phyloP scores from a whole-genome alignment of 2,888 invertebrate species.

The Vesta saturnalis region DNA sequence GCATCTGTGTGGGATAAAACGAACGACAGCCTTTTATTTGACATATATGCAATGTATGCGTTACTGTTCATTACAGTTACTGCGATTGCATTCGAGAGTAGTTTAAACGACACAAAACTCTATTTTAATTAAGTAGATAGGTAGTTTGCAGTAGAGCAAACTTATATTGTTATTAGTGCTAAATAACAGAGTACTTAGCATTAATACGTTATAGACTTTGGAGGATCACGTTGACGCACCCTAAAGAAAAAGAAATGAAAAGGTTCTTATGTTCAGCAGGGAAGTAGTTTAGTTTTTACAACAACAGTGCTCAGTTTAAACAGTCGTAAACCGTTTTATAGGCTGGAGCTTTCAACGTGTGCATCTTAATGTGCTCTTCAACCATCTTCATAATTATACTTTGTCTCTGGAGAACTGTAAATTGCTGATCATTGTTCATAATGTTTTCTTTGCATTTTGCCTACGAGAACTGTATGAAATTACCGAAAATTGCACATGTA shows the following conservation, averaged over 20 bases:
- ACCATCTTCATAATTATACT: conserved; percentile 59
- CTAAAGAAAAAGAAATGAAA: conserved; percentile 34
- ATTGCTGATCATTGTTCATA: conserved; percentile 53
- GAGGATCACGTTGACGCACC: conserved; percentile 26
- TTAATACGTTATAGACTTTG: conserved; percentile 28
- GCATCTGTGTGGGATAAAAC: conserved; percentile 18
- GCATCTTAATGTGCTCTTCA: conserved; percentile 57
- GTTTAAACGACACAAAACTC: conserved; percentile 11
- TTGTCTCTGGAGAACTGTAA: conserved; percentile 56
- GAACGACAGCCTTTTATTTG: conserved; percentile 16
- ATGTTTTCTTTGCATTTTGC: conserved; percentile 26
- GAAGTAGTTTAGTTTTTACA: conserved; percentile 39
- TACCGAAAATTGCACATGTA: background rate
- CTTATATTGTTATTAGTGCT: conserved; percentile 10
- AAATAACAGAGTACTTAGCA: conserved; percentile 22
- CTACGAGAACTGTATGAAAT: background rate
- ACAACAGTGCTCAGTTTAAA: conserved; percentile 53
- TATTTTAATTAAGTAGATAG: conserved; percentile 21
- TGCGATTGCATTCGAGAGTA: conserved; percentile 20
- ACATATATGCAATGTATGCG: conserved; percentile 2
- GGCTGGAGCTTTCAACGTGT: conserved; percentile 59
- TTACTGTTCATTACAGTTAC: conserved; percentile 18
- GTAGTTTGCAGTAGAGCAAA: background rate
- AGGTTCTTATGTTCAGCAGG: conserved; percentile 28
- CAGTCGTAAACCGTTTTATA: conserved; percentile 61